phyloP scores from a whole-genome alignment of 2,888 invertebrate genomes.

The Agrilus cyanescens region DNA sequence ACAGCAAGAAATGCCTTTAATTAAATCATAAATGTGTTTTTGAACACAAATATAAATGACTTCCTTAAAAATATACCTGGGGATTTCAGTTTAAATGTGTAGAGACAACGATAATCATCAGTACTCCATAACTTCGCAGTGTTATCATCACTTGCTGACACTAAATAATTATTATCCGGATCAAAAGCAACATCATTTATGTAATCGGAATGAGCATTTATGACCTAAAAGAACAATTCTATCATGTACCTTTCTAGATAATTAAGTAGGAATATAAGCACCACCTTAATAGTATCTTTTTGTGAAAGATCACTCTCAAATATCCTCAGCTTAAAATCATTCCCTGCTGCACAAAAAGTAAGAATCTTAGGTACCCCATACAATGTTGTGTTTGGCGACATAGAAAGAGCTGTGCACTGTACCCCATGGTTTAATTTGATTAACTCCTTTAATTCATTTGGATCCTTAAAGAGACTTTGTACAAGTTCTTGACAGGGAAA shows the following conservation, averaged over 20 bases:
- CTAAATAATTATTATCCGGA: slow-evolving; percentile 53
- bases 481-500: not conserved
- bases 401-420: slow-evolving; percentile 43
- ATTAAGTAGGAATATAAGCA: not conserved
- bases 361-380: slow-evolving; percentile 44
- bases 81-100: slow-evolving; percentile 51
- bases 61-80: slow-evolving; percentile 36
- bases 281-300: slow-evolving; percentile 38
- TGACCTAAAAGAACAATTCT: slow-evolving; percentile 30
- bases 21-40: not conserved
- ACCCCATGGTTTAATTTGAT: slow-evolving; percentile 44
- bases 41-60: not conserved
- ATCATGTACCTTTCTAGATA: not conserved
- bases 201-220: slow-evolving; percentile 54
- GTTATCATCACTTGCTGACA: slow-evolving; percentile 67
- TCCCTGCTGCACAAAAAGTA: slow-evolving; percentile 43
- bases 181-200: slow-evolving; percentile 60
- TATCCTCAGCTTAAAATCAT: slow-evolving; percentile 43
- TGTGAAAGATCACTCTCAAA: slow-evolving; percentile 44
- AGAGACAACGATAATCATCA: slow-evolving; percentile 39
- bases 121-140: slow-evolving; percentile 58
- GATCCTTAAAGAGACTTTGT: slow-evolving; percentile 27
- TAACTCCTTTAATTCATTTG: slow-evolving; percentile 41
- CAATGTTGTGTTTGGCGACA: slow-evolving; percentile 52
- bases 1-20: slow-evolving; percentile 42